phyloP scores from a whole-genome alignment of 2,113 vertebrate species.

The Mungos mungo region DNA sequence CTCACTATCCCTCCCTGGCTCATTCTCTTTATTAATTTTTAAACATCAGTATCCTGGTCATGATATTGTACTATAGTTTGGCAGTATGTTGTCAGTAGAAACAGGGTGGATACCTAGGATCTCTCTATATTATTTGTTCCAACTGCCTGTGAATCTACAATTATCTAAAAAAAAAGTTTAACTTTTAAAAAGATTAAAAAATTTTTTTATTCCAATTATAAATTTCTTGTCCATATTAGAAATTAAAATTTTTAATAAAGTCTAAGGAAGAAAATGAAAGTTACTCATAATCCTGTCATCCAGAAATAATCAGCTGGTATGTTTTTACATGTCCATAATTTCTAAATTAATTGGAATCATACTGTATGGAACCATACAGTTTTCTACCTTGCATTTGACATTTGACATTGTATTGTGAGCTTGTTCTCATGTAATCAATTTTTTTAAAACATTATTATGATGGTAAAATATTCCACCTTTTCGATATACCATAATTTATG shows the following conservation, averaged over 20 bases:
- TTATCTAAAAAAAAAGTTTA: conserved; percentile 13
- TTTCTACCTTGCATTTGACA: neutral
- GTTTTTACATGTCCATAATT: neutral
- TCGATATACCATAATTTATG: neutral
- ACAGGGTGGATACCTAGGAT: neutral
- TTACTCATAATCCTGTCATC: neutral
- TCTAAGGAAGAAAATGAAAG: neutral
- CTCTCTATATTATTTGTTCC: neutral
- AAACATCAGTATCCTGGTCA: neutral
- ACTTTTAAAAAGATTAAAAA: neutral
- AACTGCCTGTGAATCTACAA: neutral
- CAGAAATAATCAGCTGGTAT: neutral
- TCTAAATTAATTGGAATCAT: neutral
- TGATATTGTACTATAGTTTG: neutral
- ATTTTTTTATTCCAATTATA: neutral
- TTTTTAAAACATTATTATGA: neutral
- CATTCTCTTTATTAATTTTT: neutral
- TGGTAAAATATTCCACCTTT: neutral
- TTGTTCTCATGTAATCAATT: neutral
- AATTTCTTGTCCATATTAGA: neutral
- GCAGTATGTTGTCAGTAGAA: neutral
- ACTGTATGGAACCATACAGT: neutral
- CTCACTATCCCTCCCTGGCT: too few species aligned
- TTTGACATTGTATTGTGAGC: neutral
- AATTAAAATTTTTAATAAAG: neutral